Evolutionary conservation across 2,888 invertebrate species (phyloP), one percentile per base, ranked within the genome.

Genomic region (Caenorhabditis doughertyi): DNA sequence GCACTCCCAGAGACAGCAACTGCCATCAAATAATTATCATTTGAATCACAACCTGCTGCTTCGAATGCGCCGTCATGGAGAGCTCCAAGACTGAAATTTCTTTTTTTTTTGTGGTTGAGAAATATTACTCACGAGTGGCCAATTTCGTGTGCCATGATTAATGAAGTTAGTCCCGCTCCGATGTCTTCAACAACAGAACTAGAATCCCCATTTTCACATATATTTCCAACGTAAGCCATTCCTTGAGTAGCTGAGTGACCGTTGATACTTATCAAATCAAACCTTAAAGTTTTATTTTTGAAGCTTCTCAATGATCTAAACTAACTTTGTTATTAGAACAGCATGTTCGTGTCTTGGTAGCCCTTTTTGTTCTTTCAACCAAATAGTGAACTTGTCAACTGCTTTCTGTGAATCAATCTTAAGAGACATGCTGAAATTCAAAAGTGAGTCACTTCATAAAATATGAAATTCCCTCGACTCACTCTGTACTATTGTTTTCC

Each of bases 191-290:
- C 90, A 3, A 91, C 88, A 32, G 88, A 87, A 53, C 87, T 85
- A 0, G 91, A 90, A 21, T 91, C 89, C 9, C 86, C 88, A 42
- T 72, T 62, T 44, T 81, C 74, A 65, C 91, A 91, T 58, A 91
- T 89, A 32, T 88, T 85, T 13, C 88, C 85, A n/a, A 92, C 90
- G 56, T 91, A 91, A 0, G 90, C 91, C 87, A 91, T 90, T 68
- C 91, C 91, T 73, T 91, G 91, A 1, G 91, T 91, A 4, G 90
- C 84, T 21, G 88, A 87, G 53, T 89, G 88, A 18, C 89, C 89
- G 13, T 79, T 73, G 13, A 84, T 81, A 3, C 89, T 86, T 4
- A 90, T 58, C 23, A 90, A 76, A 62, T 90, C 90, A 51, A 88
- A 85, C 67, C 89, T 89, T 27, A 27, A 27, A 55, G 1, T 29